A percentile compares a stretch with the other conserved stretches of the same genome.
These are phyloP conservation scores for Eristalis intricaria DNA, from an alignment of 2,888 invertebrate genomes.

Conservation along the genomic window DNA sequence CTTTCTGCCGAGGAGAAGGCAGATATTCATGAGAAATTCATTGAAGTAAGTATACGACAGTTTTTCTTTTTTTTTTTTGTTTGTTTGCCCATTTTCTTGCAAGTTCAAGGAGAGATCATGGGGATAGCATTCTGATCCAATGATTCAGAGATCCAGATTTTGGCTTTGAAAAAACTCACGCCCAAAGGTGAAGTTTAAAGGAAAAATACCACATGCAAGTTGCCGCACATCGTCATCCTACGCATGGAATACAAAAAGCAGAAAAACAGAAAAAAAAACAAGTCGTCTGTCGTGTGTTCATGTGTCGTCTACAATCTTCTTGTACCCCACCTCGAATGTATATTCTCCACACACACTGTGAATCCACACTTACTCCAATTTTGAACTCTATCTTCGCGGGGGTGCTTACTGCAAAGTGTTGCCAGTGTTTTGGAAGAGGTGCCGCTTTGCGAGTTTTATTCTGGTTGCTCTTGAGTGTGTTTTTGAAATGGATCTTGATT, in stretches of 20 bases:
- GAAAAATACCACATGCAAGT: constrained; percentile 35
- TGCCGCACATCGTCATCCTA: constrained; percentile 51
- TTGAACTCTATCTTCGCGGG: constrained; percentile 54
- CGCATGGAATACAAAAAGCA: constrained; percentile 26
- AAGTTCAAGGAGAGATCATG: not conserved
- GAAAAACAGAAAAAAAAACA: constrained; percentile 25
- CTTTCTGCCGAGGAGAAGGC: constrained; percentile 85
- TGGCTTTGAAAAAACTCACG: constrained; percentile 41
- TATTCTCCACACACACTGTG: constrained; percentile 11
- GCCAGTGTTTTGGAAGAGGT: constrained; percentile 26
- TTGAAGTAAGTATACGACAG: constrained; percentile 83
- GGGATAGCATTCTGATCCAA: not conserved
- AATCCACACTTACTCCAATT: constrained; percentile 49
- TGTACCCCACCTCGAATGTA: not conserved
- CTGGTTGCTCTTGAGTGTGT: not conserved
- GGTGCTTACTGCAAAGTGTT: constrained; percentile 54
- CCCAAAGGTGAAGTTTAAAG: constrained; percentile 32
- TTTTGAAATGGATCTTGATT: not conserved
- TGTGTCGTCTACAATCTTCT: constrained; percentile 36
- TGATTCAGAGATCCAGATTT: constrained; percentile 26
- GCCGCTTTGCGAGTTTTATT: not conserved
- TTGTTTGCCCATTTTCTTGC: not conserved
- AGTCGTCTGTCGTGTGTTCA: constrained; percentile 16
- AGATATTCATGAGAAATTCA: constrained; percentile 90
- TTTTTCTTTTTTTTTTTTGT: not conserved